These are phyloP conservation scores for Oligia fasciuncula DNA, from an alignment of 2,888 invertebrate genomes.

Conservation along the genomic window DNA sequence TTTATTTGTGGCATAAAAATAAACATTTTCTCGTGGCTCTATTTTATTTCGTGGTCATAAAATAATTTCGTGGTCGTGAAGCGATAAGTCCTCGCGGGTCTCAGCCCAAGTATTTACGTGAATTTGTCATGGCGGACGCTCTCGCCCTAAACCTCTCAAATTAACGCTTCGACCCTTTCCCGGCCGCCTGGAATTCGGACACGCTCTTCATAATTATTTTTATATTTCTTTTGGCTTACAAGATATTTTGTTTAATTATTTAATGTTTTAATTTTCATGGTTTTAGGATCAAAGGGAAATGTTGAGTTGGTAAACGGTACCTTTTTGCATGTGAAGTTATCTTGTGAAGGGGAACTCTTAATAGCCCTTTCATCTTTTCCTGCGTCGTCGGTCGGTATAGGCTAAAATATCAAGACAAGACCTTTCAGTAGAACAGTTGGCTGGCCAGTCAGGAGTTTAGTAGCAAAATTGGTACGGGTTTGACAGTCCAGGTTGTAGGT, in stretches of 20 bases:
- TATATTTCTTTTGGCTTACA: conserved; percentile 56
- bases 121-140: conserved; percentile 58
- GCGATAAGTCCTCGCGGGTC: conserved; percentile 23
- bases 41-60: conserved; percentile 20
- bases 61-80: conserved; percentile 23
- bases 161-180: conserved; percentile 66
- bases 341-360: conserved; percentile 2
- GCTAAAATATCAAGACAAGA: not conserved
- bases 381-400: not conserved
- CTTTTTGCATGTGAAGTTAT: conserved; percentile 36
- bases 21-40: not conserved
- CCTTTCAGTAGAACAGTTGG: no score
- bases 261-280: conserved; percentile 54
- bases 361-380: conserved; percentile 10
- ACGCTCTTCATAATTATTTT: conserved; percentile 59
- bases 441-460: not conserved
- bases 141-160: conserved; percentile 59
- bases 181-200: conserved; percentile 40
- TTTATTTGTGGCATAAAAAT: not conserved
- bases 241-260: conserved; percentile 62
- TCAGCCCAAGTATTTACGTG: conserved; percentile 54
- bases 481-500: no score
- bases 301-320: conserved; percentile 10
- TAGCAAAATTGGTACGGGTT: no score
- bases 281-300: conserved; percentile 35